Conservation (phyloP, 64 coral and sea anemone genomes). For the Astreopora myriophthalma region DNA sequence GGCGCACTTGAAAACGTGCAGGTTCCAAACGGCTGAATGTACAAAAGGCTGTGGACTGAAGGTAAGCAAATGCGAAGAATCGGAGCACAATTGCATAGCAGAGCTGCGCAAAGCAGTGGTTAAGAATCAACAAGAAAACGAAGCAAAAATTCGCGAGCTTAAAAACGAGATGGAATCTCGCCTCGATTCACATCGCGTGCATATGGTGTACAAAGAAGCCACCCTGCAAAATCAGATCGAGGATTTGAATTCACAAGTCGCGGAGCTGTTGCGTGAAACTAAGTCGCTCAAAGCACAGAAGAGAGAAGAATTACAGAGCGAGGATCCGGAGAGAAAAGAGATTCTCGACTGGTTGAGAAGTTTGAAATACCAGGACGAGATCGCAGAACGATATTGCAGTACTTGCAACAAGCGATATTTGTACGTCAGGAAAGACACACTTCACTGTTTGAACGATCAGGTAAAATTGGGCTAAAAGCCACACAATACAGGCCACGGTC, state of each 20-base stretch:
- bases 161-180: constrained; percentile 75
- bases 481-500: too few relatives aligned
- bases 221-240: constrained; percentile 91
- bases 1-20: constrained; percentile 65
- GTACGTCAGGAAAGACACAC: constrained; percentile 82
- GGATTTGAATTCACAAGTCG: constrained; percentile 69
- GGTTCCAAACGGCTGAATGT: constrained; percentile 78
- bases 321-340: constrained; percentile 66
- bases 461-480: too few relatives aligned
- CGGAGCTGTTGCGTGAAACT: constrained; percentile 75
- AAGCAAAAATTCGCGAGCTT: constrained; percentile 30
- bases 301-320: constrained; percentile 29
- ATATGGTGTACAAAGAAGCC: constrained; percentile 92
- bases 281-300: constrained; percentile 66
- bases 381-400: constrained; percentile 86
- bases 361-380: constrained; percentile 90
- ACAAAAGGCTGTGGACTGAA: constrained; percentile 80
- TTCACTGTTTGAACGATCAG: constrained; percentile 83
- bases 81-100: constrained; percentile 79
- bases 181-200: constrained; percentile 82
- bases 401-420: constrained; percentile 85
- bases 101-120: constrained; percentile 72
- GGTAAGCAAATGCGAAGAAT: constrained; percentile 75
- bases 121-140: constrained; percentile 64
- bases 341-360: constrained; percentile 85